Percentiles rank a stretch among this genome's conserved stretches.
These are phyloP conservation scores for Bradysia coprophila DNA, from an alignment of 1,140 invertebrate species.

Conservation along the genomic window DNA sequence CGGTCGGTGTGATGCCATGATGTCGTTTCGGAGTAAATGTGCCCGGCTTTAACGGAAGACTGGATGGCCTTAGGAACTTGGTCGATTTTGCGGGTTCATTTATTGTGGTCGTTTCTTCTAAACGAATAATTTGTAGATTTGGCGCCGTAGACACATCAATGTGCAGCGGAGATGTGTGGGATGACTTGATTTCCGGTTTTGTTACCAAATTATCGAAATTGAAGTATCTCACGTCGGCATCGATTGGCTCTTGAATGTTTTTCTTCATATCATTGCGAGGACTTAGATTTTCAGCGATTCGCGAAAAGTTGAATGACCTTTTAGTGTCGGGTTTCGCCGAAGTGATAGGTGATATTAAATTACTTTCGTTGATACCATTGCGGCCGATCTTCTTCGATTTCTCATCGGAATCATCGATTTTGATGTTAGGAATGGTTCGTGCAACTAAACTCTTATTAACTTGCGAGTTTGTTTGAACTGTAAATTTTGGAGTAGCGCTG, in stretches of 20 bases:
- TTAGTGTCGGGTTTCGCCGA: too few relatives aligned
- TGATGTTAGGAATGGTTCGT: neutral
- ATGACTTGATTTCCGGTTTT: neutral
- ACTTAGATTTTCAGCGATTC: neutral
- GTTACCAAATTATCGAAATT: slow-evolving; percentile 20
- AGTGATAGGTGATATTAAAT: slow-evolving; percentile 17
- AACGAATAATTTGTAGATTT: slow-evolving; percentile 26
- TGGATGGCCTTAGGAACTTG: slow-evolving; percentile 61
- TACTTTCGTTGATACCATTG: slow-evolving; percentile 19
- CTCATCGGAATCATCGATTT: slow-evolving; percentile 4
- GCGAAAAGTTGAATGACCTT: slow-evolving; percentile 10
- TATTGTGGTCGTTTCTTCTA: slow-evolving; percentile 6
- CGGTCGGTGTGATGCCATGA: slow-evolving; percentile 54
- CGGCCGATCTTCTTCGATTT: too few relatives aligned
- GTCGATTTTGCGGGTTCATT: slow-evolving; percentile 9
- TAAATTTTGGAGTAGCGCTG: neutral
- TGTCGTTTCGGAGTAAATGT: slow-evolving; percentile 59
- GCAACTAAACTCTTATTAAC: neutral
- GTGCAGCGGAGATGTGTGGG: neutral
- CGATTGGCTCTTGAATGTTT: slow-evolving; percentile 5
- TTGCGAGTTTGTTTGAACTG: neutral
- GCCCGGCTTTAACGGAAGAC: slow-evolving; percentile 60
- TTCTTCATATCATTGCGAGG: too few relatives aligned
- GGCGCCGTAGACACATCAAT: slow-evolving; percentile 22
- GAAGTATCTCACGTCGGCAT: slow-evolving; percentile 27